Percentiles rank a stretch among this genome's conserved stretches.
Conservation (phyloP, 2,797 vertebrate genomes). For the Lagorchestes hirsutus region DNA sequence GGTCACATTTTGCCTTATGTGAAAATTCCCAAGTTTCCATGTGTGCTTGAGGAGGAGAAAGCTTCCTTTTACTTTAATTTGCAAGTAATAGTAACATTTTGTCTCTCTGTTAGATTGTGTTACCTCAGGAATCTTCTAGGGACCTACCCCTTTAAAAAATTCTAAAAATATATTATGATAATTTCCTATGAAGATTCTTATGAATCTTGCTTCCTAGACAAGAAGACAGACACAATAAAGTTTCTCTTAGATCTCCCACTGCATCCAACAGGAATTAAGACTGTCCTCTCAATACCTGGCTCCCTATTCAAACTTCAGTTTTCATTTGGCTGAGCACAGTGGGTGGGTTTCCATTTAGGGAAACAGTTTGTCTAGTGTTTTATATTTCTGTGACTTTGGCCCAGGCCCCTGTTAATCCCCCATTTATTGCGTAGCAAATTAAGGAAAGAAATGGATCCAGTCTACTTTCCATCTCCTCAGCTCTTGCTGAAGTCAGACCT, state of each 20-base stretch:
- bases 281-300: conserved; percentile 37
- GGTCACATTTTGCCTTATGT: background rate
- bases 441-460: background rate
- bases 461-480: conserved; percentile 10
- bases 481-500: background rate
- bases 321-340: background rate
- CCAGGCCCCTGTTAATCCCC: conserved; percentile 9
- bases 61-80: background rate
- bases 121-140: background rate
- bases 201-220: conserved; percentile 27
- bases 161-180: background rate
- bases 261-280: background rate
- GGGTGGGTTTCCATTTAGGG: background rate
- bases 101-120: background rate
- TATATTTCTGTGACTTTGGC: conserved; percentile 15
- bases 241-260: background rate
- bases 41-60: background rate
- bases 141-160: background rate
- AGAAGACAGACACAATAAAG: background rate
- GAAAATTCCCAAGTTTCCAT: background rate
- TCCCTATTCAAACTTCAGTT: background rate
- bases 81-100: background rate
- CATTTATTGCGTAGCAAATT: conserved; percentile 26
- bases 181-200: background rate
- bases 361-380: conserved; percentile 10